Conservation (phyloP, 1,140 invertebrate species). For the Diachasmimorpha longicaudata region DNA sequence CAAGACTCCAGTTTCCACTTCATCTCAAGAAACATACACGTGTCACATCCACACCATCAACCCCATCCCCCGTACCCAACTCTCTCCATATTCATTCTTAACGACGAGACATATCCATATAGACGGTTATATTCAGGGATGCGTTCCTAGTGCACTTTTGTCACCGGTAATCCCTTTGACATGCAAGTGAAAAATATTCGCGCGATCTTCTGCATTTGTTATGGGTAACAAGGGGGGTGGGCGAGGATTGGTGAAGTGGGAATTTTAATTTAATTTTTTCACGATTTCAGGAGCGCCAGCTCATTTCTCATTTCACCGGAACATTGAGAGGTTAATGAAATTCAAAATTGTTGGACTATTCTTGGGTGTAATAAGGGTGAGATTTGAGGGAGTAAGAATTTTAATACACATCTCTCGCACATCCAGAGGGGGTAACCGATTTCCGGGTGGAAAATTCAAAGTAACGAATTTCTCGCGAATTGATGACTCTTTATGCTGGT, state of each 20-base stretch:
- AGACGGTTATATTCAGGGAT: conserved; percentile 23
- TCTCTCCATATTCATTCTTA: conserved; percentile 35
- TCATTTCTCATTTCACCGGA: neutral
- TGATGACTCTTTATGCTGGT: neutral
- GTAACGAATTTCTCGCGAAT: neutral
- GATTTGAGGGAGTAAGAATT: neutral
- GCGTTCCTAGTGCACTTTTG: conserved; percentile 13
- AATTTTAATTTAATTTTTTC: neutral
- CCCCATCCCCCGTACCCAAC: neutral
- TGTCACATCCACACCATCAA: neutral
- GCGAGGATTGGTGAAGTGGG: neutral
- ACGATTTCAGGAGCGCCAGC: neutral
- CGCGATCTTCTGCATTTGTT: neutral
- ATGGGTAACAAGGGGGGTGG: neutral
- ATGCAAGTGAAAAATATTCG: conserved; percentile 21
- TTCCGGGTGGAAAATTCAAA: neutral
- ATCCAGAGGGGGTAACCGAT: neutral
- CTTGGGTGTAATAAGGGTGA: neutral
- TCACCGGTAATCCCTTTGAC: conserved; percentile 14
- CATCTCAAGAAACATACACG: conserved; percentile 8
- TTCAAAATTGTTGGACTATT: neutral
- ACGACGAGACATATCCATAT: conserved; percentile 26
- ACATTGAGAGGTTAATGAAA: neutral
- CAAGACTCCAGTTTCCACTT: neutral
- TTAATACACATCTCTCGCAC: neutral